Evolutionary conservation across 2,113 vertebrate species (phyloP).

Genomic region (Burhinus oedicnemus): DNA sequence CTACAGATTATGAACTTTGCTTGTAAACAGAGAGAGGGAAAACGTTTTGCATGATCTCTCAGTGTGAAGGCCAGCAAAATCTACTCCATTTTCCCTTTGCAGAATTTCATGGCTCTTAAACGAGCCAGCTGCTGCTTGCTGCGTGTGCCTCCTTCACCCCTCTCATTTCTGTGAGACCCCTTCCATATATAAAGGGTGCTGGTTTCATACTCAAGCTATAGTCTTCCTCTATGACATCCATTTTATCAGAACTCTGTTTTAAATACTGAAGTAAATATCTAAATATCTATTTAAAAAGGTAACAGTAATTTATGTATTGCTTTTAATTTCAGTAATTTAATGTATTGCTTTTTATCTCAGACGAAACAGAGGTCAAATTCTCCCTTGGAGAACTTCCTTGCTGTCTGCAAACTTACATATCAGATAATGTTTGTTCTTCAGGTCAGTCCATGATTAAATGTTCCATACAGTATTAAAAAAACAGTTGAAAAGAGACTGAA

Average conservation of each 20-base stretch:
- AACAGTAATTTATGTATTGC: not conserved
- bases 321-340: not conserved
- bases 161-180: not conserved
- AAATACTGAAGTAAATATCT: not conserved
- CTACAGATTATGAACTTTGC: not conserved
- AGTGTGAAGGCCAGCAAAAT: not conserved
- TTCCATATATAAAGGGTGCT: not conserved
- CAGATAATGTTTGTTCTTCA: not conserved
- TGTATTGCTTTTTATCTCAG: not conserved
- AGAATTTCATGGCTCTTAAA: not conserved
- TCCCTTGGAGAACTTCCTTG: not conserved
- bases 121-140: not conserved
- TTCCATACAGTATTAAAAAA: not conserved
- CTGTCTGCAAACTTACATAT: not conserved
- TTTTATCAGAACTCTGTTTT: not conserved
- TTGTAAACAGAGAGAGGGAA: not conserved
- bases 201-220: not conserved
- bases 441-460: not conserved
- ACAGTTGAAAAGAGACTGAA: not conserved
- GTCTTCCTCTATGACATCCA: not conserved
- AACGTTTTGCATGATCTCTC: not conserved
- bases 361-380: not conserved
- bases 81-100: not conserved
- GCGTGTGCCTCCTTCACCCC: not conserved
- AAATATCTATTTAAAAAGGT: not conserved